Conservation (phyloP, 2,797 vertebrate species). For the Poecilia wingei region DNA sequence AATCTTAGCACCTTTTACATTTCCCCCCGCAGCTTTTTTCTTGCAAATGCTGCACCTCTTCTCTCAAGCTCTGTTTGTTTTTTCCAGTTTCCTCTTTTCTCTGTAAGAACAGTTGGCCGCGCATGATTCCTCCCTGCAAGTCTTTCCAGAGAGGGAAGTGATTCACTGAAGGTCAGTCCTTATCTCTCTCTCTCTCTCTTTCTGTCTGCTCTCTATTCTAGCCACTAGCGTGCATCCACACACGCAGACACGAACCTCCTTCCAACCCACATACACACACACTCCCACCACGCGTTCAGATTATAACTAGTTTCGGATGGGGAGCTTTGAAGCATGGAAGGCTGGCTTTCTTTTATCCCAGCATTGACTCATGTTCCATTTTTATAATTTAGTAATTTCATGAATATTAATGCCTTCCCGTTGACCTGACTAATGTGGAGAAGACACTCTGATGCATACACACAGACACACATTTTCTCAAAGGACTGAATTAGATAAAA, state of each 20-base stretch:
- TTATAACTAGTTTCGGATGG: constrained; percentile 59
- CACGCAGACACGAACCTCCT: background rate
- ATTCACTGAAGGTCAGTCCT: constrained; percentile 71
- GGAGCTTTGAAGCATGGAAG: constrained; percentile 60
- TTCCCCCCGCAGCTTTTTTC: constrained; percentile 1
- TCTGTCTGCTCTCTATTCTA: constrained; percentile 48
- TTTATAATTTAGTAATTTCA: constrained; percentile 70
- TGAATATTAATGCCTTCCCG: constrained; percentile 69
- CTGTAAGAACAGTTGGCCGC: constrained; percentile 60
- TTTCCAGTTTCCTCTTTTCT: constrained; percentile 25
- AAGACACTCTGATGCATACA: constrained; percentile 24
- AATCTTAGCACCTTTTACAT: constrained; percentile 19
- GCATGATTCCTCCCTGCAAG: constrained; percentile 57
- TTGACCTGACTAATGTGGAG: constrained; percentile 59
- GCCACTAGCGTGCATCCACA: constrained; percentile 31
- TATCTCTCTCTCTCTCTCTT: constrained; percentile 45
- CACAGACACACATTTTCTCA: constrained; percentile 19
- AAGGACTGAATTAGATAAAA: constrained; percentile 10
- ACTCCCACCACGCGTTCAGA: constrained; percentile 21
- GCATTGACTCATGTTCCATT: constrained; percentile 67
- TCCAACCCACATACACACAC: background rate
- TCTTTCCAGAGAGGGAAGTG: constrained; percentile 64
- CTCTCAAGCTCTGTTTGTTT: constrained; percentile 16
- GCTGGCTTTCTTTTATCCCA: constrained; percentile 62
- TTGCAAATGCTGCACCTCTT: constrained; percentile 13